A percentile compares a stretch with the other conserved stretches of the same genome.
phyloP scores from a whole-genome alignment of 2,113 vertebrate species.

The Herpetotheres cachinnans region DNA sequence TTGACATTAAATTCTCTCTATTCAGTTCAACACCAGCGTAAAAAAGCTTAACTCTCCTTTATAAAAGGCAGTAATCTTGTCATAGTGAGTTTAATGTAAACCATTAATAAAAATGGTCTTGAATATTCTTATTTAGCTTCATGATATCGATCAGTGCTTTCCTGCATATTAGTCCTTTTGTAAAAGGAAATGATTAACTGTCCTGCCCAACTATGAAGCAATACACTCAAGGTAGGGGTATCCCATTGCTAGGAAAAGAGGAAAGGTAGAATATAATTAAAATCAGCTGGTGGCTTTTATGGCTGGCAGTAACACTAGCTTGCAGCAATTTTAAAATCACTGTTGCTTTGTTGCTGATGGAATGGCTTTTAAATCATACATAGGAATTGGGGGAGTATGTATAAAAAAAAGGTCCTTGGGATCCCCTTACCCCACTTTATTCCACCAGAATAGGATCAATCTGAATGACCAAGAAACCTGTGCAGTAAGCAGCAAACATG shows the following conservation, averaged over 20 bases:
- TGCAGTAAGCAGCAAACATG: neutral
- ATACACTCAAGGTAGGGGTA: slow-evolving; percentile 24
- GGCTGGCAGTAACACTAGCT: slow-evolving; percentile 19
- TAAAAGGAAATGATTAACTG: slow-evolving; percentile 59
- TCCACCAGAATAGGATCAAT: neutral
- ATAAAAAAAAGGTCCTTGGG: neutral
- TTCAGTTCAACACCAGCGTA: neutral
- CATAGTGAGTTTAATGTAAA: slow-evolving; percentile 45
- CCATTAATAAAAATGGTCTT: slow-evolving; percentile 29
- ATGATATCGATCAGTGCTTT: slow-evolving; percentile 24
- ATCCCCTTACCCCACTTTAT: neutral
- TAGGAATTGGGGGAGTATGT: neutral
- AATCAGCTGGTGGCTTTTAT: slow-evolving; percentile 71
- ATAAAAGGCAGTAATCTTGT: slow-evolving; percentile 31
- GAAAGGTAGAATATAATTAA: slow-evolving; percentile 76
- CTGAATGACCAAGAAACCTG: neutral
- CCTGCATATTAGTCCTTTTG: slow-evolving; percentile 23
- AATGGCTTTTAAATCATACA: slow-evolving; percentile 34
- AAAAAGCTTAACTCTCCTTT: slow-evolving; percentile 4
- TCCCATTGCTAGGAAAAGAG: slow-evolving; percentile 48
- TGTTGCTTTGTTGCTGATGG: slow-evolving; percentile 18
- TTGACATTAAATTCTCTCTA: neutral
- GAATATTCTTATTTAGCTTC: slow-evolving; percentile 1
- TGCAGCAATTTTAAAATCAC: slow-evolving; percentile 28
- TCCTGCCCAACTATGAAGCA: slow-evolving; percentile 36